Conservation (phyloP, 2,113 vertebrate species). For the Tretioscincus oriximinensis region DNA sequence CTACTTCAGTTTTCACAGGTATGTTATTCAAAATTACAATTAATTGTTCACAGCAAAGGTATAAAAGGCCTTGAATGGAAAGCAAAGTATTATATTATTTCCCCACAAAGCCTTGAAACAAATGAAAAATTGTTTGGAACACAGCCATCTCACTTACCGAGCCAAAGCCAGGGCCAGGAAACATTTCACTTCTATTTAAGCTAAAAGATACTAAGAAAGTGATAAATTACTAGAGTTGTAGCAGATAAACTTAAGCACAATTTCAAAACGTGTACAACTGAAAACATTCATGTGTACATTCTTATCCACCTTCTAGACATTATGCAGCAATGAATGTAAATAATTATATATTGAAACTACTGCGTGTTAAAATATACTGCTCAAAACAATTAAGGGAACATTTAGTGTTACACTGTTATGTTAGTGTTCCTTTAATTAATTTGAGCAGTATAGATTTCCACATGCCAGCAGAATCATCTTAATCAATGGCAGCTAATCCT, state of each 20-base stretch:
- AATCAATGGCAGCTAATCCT: not conserved
- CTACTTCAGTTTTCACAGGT: not conserved
- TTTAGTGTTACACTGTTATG: too few species aligned
- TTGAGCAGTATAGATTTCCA: not conserved
- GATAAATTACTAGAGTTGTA: slow-evolving; percentile 22
- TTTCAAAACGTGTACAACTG: not conserved
- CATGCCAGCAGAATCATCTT: not conserved
- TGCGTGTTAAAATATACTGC: not conserved
- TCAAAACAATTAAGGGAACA: too few species aligned
- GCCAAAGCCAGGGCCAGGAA: slow-evolving; percentile 40
- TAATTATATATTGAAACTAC: not conserved
- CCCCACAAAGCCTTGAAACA: slow-evolving; percentile 53
- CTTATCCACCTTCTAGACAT: not conserved
- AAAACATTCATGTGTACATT: not conserved
- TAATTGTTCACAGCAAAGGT: slow-evolving; percentile 12
- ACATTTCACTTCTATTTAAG: slow-evolving; percentile 26
- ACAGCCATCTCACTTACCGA: slow-evolving; percentile 38
- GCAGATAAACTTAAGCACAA: slow-evolving; percentile 12
- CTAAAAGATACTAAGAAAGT: slow-evolving; percentile 19
- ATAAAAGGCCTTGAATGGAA: slow-evolving; percentile 33
- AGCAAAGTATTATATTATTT: slow-evolving; percentile 40
- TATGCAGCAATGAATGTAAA: not conserved
- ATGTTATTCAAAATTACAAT: not conserved
- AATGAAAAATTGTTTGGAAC: slow-evolving; percentile 46
- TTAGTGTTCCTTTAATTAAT: too few species aligned